Evolutionary conservation across 2,888 invertebrate genomes (phyloP), one percentile per base, ranked within the genome.

Genomic region (Spodoptera exigua): DNA sequence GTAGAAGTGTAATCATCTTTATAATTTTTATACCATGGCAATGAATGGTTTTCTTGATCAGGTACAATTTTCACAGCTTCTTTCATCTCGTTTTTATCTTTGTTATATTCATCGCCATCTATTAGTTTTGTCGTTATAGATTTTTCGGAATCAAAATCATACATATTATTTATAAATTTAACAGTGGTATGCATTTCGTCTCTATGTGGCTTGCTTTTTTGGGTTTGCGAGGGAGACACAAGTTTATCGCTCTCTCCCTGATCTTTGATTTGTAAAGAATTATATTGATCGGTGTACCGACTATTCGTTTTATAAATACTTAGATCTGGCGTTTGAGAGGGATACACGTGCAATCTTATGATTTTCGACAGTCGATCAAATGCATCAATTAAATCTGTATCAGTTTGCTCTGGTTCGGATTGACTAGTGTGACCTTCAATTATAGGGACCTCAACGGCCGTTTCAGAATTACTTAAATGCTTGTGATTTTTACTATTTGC

Each of bases 341-440:
- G 86, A 70, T 89, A 85, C 5, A 87, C 82, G 35, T 85, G 84
- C 34, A 79, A 64, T 73, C 82, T 82, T 35, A 86, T 76, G 46
- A 86, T 86, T 61, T 87, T 83, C 11, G 81, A 75, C 46, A 88
- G 57, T 66, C 83, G 77, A 32, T 87, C 78, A 63, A 86, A 86
- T 11, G 82, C 78, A 41, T 86, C 78, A 35, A 67, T 68, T 43
- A 85, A 65, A 57, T 82, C 77, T 52, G 81, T 71, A 32, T 78
- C 70, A 35, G 21, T 16, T n/a, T 13, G 48, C 35, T 60, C 45
- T 35, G 17, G 27, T 2, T 43, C 51, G 35, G 21, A 11, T 14
- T 34, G 10, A 56, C 21, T 46, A 56, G 40, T 36, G 54, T 45
- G 48, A n/a, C 48, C 36, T 35, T 46, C 34, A 17, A 53, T 48